Base-by-base conservation (phyloP, 1,140 invertebrate species). In the Drosophila sp. region DNA sequence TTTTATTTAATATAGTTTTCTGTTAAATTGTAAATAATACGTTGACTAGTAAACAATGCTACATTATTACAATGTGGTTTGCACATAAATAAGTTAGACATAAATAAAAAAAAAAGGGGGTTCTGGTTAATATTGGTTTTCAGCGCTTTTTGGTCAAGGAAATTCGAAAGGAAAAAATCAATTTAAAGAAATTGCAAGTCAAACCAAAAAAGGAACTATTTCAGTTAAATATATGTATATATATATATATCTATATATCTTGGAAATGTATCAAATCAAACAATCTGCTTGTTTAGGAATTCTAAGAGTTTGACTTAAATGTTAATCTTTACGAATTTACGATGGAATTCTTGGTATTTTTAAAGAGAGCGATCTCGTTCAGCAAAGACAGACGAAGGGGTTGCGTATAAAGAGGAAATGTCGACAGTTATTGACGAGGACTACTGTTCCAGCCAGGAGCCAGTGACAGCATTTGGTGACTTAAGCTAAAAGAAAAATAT, bases 381-480 rank as follows among this genome's bases (percentile, higher is more conserved):
- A 81, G 83, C 70, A 83, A 76, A 60, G 66, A 80, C 68, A 72
- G 38, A 60, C 63, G 66, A 70, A 70, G 67, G 72, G 69, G 54
- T 77, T 38, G 54, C 67, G 54, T 33, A 72, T 75, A 47, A 38
- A 62, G 54, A 60, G 57, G 23, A 4, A 40, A 35, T 66, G 58
- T 41, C 29, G 38, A 27, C 17, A 86, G 11, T 32, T 56, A 32
- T 32, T 56, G 29, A 50, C 2, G 25, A 29, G 11, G 29, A 29
- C 75, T 91, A 92, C 79, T 92, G 91, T 66, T 92, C 91, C 64
- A 92, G 70, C 90, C 91, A 92, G 11, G 91, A 92, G 40, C 90
- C 90, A 33, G 70, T 81, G 29, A 61, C 66, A 29, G 90, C 76
- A 76, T 92, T 92, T n/a, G 91, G 91, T 50, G 90, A 90, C 65